Conservation (phyloP, 2,888 invertebrate genomes). For the Eumerus sabulonum region DNA sequence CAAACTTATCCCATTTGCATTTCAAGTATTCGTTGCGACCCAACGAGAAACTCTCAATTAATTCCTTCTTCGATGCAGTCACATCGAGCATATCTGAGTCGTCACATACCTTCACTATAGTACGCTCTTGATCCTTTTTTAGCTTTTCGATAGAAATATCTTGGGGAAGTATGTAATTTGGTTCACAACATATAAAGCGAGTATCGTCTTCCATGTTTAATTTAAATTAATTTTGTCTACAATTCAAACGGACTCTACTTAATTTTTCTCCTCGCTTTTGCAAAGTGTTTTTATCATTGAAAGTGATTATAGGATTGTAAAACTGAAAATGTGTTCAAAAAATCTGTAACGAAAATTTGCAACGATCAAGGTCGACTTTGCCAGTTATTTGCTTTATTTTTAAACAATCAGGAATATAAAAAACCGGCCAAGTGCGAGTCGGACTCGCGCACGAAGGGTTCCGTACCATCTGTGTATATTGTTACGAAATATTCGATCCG, state of each 20-base stretch:
- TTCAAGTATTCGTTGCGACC: constrained; percentile 25
- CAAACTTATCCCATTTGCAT: constrained; percentile 38
- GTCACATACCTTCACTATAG: not conserved
- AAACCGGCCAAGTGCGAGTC: too few species aligned
- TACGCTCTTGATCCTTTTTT: constrained; percentile 6
- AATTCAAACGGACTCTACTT: not conserved
- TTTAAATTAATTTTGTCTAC: constrained; percentile 11
- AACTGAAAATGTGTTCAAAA: too few species aligned
- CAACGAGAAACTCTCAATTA: not conserved
- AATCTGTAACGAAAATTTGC: too few species aligned
- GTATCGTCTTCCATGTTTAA: constrained; percentile 5
- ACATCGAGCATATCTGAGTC: not conserved
- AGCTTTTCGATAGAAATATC: constrained; percentile 9
- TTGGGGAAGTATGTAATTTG: constrained; percentile 9
- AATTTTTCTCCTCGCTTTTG: too few species aligned
- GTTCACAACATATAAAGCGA: constrained; percentile 11
- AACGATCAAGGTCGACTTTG: too few species aligned
- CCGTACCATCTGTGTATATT: too few species aligned
- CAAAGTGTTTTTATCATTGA: too few species aligned
- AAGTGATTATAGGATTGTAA: too few species aligned
- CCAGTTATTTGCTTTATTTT: too few species aligned
- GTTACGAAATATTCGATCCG: too few species aligned
- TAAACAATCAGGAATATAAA: too few species aligned
- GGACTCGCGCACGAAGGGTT: too few species aligned
- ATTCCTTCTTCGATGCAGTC: constrained; percentile 2